Base-by-base conservation (phyloP, 64 coral and sea anemone genomes). In the Stichodactyla helianthus region DNA sequence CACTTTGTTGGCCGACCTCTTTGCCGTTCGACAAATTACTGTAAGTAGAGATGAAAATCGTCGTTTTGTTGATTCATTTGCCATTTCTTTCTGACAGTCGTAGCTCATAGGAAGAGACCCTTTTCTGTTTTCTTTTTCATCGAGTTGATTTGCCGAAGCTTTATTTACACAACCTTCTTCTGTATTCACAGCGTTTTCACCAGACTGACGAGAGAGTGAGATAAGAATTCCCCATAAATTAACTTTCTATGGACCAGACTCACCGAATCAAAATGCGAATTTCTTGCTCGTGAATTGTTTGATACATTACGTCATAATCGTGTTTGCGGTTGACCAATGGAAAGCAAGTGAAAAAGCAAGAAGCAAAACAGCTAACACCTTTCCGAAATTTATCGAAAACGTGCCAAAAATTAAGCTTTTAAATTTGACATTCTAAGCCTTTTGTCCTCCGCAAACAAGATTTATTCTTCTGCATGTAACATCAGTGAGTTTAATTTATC, bases 21-120 rank as follows among this genome's bases (percentile, higher is more conserved):
- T 97, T 6, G 94, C 94, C 18, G 94, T 97, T 54, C 91, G 88
- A 63, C 94, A 97, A 53, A 97, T 97, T 8, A 97, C 84, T 1
- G 91, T 90, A 6, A 97, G 63, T 16, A 97, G 82, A 17, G 91
- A 61, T 58, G 91, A 89, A 61, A 97, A 93, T 6, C 84, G 87
- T 35, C 83, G 51, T 61, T 84, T 84, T 16, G 83, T 63, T 28
- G 82, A 55, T 50, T 84, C 83, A 51, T 63, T 62, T 18, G 83
- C 52, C 83, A 84, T 84, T 10, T 84, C 83, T 81, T 74, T n/a
- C 23, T 74, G 68, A 31, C 68, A 74, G n/a, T 74, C 68, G 68
- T 74, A 74, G 25, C 19, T 68, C 19, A 68, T 8, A 68, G 68
- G 68, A 27, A 10, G 10, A 20, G 14, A 27, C 15, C 13, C 35